Base-by-base conservation (phyloP, 1,140 invertebrate genomes). In the Hylaeus anthracinus region DNA sequence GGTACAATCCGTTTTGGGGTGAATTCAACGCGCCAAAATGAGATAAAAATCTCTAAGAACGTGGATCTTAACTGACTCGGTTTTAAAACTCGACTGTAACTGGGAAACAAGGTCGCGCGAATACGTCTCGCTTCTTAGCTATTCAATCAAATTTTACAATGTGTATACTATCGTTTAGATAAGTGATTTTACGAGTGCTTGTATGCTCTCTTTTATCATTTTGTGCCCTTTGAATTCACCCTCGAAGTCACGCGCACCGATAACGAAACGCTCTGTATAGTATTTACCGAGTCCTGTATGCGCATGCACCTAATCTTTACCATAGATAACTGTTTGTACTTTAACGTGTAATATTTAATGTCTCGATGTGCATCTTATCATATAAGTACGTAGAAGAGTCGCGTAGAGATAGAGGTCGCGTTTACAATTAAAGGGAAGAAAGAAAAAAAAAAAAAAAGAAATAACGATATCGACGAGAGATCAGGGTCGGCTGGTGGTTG, bases 291-390 rank as follows among this genome's bases (percentile, higher is more conserved):
- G 39, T 82, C 70, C 64, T 61, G 70, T 73, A 82, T 61, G 74
- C 73, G 72, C 72, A 85, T 82, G 61, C 72, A 86, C 67, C 65
- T 78, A 87, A 87, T 43, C 53, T 65, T 65, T 79, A 73, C 39
- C 61, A 79, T 87, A 81, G 82, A 87, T 87, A 73, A 87, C 72
- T 81, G 82, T 86, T 85, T 82, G 70, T 86, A 86, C 73, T 86
- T 82, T 83, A 86, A 83, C 75, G 61, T 82, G 60, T 82, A 86
- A 82, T 79, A 72, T 76, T 91, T 89, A 90, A 91, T 91, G 83
- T 90, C 86, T 84, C 70, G 81, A 88, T 85, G 87, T 89, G 86
- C 75, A 88, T 86, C 80, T 26, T 84, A 81, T 73, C 51, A 77
- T 82, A 89, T 79, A 69, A 69, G 77, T 85, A 76, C 74, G 76